Conservation (phyloP, 2,888 invertebrate species). For the Drosophila phalerata region DNA sequence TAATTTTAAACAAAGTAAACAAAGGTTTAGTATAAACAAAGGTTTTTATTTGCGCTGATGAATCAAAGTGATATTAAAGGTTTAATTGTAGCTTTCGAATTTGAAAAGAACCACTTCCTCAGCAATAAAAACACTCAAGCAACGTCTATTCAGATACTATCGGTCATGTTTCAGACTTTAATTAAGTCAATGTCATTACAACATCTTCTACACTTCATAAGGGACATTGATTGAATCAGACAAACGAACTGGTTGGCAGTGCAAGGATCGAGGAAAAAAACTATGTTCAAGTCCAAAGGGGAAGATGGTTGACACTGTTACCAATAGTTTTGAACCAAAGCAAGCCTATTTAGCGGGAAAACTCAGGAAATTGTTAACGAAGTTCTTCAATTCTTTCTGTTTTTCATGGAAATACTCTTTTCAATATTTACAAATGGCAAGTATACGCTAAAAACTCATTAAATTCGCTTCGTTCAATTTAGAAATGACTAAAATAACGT, state of each 20-base stretch:
- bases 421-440: no score
- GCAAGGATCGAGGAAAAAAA: not conserved
- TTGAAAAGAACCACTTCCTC: slow-evolving; percentile 1
- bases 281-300: not conserved
- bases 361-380: not conserved
- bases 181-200: slow-evolving; percentile 56
- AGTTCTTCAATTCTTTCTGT: not conserved
- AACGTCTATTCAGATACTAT: slow-evolving; percentile 41
- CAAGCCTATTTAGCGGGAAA: not conserved
- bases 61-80: slow-evolving; percentile 15
- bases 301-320: not conserved
- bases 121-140: not conserved
- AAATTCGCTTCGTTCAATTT: not conserved
- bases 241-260: slow-evolving; percentile 25
- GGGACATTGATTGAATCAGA: slow-evolving; percentile 34
- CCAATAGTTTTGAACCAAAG: not conserved
- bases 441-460: not conserved
- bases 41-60: slow-evolving; percentile 7
- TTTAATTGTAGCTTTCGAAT: not conserved
- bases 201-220: slow-evolving; percentile 20
- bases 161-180: slow-evolving; percentile 39
- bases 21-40: not conserved
- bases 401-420: not conserved
- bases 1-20: slow-evolving; percentile 7
- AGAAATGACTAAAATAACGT: not conserved